Evolutionary conservation across 2,797 vertebrate species (phyloP).

Genomic region (Chrosomus eos): DNA sequence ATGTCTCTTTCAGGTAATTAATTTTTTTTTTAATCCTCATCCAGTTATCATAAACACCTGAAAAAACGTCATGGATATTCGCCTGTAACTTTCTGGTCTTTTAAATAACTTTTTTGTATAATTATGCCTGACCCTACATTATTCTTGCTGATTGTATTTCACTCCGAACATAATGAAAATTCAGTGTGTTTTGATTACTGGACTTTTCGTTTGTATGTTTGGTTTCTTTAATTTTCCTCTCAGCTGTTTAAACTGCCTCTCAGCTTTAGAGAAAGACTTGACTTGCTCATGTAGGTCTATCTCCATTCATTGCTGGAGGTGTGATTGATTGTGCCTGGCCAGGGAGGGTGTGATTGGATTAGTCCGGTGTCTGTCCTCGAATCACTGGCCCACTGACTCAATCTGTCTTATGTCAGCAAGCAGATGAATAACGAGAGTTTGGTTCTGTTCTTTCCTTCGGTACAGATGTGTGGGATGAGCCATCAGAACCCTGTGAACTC

Average conservation of each 20-base stretch:
- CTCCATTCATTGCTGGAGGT: slow-evolving; percentile 12
- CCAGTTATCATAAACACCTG: background rate
- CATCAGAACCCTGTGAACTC: background rate
- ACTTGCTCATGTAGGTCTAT: background rate
- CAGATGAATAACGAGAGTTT: slow-evolving; percentile 27
- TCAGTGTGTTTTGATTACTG: background rate
- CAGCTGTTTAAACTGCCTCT: background rate
- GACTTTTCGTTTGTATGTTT: background rate
- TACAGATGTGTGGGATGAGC: slow-evolving; percentile 5
- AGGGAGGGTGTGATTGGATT: slow-evolving; percentile 29
- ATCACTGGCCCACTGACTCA: slow-evolving; percentile 24
- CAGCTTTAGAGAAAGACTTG: background rate
- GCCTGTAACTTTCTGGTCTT: background rate
- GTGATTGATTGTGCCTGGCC: slow-evolving; percentile 16
- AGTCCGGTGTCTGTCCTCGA: slow-evolving; percentile 20
- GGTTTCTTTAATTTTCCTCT: background rate
- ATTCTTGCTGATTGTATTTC: background rate
- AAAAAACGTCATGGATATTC: background rate
- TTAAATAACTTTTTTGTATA: background rate
- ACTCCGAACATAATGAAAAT: background rate
- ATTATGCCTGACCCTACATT: background rate
- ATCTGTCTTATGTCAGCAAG: slow-evolving; percentile 31
- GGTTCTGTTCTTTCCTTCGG: background rate
- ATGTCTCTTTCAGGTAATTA: background rate
- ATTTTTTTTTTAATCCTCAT: background rate